phyloP scores from a whole-genome alignment of 2,797 vertebrate species.

The Coccyzus lansbergi region DNA sequence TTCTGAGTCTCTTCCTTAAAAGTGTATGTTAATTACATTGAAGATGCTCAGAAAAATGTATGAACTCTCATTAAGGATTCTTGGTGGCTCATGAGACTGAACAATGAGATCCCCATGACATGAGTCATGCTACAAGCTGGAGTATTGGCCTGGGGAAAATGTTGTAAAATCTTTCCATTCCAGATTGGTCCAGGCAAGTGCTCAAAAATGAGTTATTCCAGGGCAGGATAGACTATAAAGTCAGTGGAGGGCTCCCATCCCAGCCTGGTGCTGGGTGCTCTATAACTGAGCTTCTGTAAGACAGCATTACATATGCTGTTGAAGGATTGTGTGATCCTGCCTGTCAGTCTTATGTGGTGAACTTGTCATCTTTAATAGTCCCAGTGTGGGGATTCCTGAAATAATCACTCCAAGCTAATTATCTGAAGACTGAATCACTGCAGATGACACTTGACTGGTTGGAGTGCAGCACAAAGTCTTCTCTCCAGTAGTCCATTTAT shows the following conservation, averaged over 20 bases:
- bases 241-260: not conserved
- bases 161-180: not conserved
- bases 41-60: not conserved
- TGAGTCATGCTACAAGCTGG: not conserved
- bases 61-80: not conserved
- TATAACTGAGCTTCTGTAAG: not conserved
- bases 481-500: not conserved
- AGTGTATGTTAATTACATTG: not conserved
- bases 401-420: constrained; percentile 25
- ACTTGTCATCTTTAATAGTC: constrained; percentile 10
- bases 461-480: not conserved
- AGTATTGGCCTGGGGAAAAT: not conserved
- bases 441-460: not conserved
- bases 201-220: not conserved
- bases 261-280: not conserved
- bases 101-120: not conserved
- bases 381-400: constrained; percentile 24
- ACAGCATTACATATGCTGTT: not conserved
- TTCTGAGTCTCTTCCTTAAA: not conserved
- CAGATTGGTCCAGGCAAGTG: not conserved
- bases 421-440: constrained; percentile 17
- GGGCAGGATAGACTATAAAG: not conserved
- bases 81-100: not conserved
- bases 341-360: not conserved
- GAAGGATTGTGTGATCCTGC: not conserved